Evolutionary conservation across 2,797 vertebrate genomes (phyloP).

Genomic region (Channa striata): DNA sequence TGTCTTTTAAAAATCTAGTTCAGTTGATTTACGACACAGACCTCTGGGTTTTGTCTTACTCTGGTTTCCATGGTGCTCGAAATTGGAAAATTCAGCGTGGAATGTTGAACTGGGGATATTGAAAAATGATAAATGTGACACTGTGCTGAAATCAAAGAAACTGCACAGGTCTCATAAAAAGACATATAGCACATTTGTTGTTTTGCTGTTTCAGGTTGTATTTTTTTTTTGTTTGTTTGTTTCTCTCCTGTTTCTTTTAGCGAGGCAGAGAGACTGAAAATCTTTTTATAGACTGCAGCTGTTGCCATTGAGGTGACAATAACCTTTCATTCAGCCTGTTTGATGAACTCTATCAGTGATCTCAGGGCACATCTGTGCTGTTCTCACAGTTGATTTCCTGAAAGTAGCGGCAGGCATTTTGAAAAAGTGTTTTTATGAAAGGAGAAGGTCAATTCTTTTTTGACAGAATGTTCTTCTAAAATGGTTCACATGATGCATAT

Average conservation of each 20-base stretch:
- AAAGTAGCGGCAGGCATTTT: constrained; percentile 15
- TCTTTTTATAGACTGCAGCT: constrained; percentile 25
- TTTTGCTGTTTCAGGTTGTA: constrained; percentile 4
- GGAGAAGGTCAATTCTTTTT: neutral
- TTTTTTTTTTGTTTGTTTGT: neutral
- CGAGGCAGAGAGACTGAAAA: constrained; percentile 1
- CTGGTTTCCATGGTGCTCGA: constrained; percentile 63
- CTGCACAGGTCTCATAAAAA: constrained; percentile 4
- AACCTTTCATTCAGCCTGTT: constrained; percentile 47
- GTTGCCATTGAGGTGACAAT: constrained; percentile 30
- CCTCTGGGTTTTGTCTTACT: constrained; percentile 17
- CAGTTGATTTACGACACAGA: constrained; percentile 58
- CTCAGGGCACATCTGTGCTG: constrained; percentile 42
- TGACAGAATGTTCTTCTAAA: neutral
- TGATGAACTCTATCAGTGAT: constrained; percentile 42
- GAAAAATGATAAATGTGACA: constrained; percentile 66
- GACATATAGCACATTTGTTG: neutral
- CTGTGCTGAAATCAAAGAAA: constrained; percentile 14
- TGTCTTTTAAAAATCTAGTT: constrained; percentile 1
- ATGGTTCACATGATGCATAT: neutral
- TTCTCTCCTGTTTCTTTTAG: neutral
- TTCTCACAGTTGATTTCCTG: constrained; percentile 35
- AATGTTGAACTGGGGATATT: constrained; percentile 59
- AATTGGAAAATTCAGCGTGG: constrained; percentile 40
- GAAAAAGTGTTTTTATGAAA: neutral